These are phyloP conservation scores for Leontocebus nigricollis DNA, from an alignment of 2,797 vertebrate species.

Conservation along the genomic window DNA sequence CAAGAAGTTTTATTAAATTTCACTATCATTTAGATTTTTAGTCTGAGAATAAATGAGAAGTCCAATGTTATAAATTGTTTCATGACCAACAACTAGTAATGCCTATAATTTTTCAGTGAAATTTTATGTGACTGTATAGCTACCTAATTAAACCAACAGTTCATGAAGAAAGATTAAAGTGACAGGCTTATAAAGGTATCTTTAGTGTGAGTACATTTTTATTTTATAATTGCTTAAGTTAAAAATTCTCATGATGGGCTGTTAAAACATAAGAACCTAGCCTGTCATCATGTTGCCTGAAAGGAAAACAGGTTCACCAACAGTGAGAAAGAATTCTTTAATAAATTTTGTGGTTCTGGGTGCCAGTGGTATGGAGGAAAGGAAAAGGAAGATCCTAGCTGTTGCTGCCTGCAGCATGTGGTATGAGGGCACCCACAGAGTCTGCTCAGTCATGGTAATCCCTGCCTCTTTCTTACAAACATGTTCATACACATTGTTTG, in stretches of 20 bases:
- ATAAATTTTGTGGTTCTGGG: neutral
- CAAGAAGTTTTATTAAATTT: slow-evolving; percentile 31
- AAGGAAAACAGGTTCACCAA: slow-evolving; percentile 28
- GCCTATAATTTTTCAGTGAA: slow-evolving; percentile 41
- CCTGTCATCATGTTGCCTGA: neutral
- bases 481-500: neutral
- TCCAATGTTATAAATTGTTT: neutral
- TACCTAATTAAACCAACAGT: slow-evolving; percentile 48
- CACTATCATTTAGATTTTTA: slow-evolving; percentile 1
- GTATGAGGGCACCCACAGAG: neutral
- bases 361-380: neutral
- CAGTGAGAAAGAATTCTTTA: neutral
- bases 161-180: slow-evolving; percentile 33
- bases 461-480: neutral
- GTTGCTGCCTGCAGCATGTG: neutral
- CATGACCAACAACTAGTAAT: neutral
- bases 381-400: neutral
- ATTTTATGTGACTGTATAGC: slow-evolving; percentile 40
- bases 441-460: neutral
- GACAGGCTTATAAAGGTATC: slow-evolving; percentile 44
- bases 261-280: neutral
- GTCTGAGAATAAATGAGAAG: slow-evolving; percentile 17
- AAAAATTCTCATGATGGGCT: neutral
- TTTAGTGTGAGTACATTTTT: slow-evolving; percentile 44
- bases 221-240: slow-evolving; percentile 53